Evolutionary conservation across 2,113 vertebrate genomes (phyloP), one percentile per base, ranked within the genome.

Genomic region (Etheostoma cragini): DNA sequence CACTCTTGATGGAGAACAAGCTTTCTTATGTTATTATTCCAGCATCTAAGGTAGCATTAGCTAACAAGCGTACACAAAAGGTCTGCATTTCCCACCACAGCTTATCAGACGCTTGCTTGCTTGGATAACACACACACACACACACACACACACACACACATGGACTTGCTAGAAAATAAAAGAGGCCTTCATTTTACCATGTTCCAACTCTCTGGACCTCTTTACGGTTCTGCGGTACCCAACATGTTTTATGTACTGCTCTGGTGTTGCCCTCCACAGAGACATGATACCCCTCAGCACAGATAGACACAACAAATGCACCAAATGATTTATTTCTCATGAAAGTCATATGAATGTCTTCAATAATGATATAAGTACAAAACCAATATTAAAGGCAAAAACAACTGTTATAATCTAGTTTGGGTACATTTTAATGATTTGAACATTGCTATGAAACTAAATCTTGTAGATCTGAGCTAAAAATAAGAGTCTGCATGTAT

Each of bases 171-270:
- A 4, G 22, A 67, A 58, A 71, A 68, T 52, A 58, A 76, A 76
- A n/a, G 17, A 64, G 38, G 13, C 24, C 68, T 82, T 10, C 49
- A 16, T 84, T 75, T 61, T 17, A 16, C n/a, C 49, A 56, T 70
- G 56, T 54, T 60, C 42, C 13, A 21, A 58, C 64, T 61, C 65
- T 71, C 11, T 63, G 50, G 63, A 54, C 46, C 68, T 64, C 24
- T 46, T 69, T n/a, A 14, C 8, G 0, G 54, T 30, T 81, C 76
- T 79, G 19, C 72, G 16, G n/a, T 35, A 62, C 46, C 67, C 57
- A 42, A 64, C 72, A 74, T 83, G 33, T 76, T 91, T 69, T 13
- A 35, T 50, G 21, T 26, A 50, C 22, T 14, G 35, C 52, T 71
- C 30, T 53, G 22, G 5, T 76, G 61, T 78, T 16, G 15, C 13